Conservation (phyloP, 2,113 vertebrate genomes). For the Myotis lucifugus region DNA sequence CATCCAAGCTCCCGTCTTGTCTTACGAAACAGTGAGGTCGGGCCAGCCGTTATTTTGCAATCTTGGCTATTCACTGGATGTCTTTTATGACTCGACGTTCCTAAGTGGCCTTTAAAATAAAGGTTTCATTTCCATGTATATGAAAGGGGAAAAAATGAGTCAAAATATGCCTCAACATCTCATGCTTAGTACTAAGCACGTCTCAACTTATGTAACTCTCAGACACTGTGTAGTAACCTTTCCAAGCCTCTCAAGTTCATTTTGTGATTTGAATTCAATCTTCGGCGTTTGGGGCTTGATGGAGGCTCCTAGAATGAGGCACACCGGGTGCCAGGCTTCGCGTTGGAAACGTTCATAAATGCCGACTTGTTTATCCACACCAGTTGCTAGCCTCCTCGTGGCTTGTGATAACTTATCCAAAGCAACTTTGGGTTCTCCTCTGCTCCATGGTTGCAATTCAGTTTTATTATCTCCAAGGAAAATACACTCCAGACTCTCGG, state of each 20-base stretch:
- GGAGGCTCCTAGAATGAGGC: not conserved
- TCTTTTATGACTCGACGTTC: not conserved
- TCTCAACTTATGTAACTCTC: not conserved
- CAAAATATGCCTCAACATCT: not conserved
- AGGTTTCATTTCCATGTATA: not conserved
- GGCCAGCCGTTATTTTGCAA: not conserved
- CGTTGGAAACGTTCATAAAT: not conserved
- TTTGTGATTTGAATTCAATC: not conserved
- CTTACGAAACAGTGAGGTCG: not conserved
- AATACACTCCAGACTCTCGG: not conserved
- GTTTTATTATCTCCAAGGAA: not conserved
- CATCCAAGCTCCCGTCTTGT: not conserved
- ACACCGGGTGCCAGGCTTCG: accelerated
- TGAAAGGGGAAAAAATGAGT: not conserved
- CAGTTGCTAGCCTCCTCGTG: not conserved
- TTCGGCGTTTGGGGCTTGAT: not conserved
- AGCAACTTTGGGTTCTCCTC: not conserved
- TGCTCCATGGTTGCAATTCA: not conserved
- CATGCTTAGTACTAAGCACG: too few relatives aligned
- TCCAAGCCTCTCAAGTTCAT: not conserved
- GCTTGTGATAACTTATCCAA: not conserved
- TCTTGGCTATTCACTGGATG: not conserved
- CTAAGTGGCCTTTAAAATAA: not conserved
- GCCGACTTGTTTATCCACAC: not conserved
- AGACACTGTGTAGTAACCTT: not conserved